These are phyloP conservation scores for Hemicrepidius hirtus DNA, from an alignment of 2,888 invertebrate genomes.

Conservation along the genomic window DNA sequence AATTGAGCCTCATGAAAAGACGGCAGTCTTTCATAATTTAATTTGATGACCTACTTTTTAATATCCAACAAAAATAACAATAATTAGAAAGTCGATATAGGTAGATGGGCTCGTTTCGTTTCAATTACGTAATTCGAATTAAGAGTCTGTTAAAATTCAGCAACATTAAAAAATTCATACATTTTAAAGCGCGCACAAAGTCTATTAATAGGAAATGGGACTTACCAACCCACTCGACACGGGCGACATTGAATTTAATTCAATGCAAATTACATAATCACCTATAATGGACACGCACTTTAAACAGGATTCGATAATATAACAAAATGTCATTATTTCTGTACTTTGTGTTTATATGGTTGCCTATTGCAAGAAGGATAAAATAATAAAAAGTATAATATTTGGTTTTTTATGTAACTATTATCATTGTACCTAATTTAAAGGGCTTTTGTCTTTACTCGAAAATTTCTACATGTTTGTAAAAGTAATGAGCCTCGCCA, in stretches of 20 bases:
- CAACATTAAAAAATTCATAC: constrained; percentile 1
- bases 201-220: constrained; percentile 41
- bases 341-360: too few species aligned
- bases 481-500: too few species aligned
- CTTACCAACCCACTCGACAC: constrained; percentile 22
- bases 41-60: constrained; percentile 8
- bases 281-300: background rate
- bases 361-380: too few species aligned
- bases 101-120: constrained; percentile 3
- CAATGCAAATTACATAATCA: constrained; percentile 37
- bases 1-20: background rate
- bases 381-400: too few species aligned
- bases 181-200: background rate
- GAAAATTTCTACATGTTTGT: too few species aligned
- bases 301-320: constrained; percentile 1
- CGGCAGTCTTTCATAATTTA: constrained; percentile 1
- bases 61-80: constrained; percentile 13
- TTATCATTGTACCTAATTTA: too few species aligned
- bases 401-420: too few species aligned
- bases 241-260: constrained; percentile 41
- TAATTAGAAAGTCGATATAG: constrained; percentile 21
- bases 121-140: constrained; percentile 6
- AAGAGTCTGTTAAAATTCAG: background rate
- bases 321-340: background rate
- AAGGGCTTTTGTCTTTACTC: too few species aligned